Evolutionary conservation across 2,797 vertebrate species (phyloP), one percentile per base, ranked within the genome.

Genomic region (Hipposideros larvatus): DNA sequence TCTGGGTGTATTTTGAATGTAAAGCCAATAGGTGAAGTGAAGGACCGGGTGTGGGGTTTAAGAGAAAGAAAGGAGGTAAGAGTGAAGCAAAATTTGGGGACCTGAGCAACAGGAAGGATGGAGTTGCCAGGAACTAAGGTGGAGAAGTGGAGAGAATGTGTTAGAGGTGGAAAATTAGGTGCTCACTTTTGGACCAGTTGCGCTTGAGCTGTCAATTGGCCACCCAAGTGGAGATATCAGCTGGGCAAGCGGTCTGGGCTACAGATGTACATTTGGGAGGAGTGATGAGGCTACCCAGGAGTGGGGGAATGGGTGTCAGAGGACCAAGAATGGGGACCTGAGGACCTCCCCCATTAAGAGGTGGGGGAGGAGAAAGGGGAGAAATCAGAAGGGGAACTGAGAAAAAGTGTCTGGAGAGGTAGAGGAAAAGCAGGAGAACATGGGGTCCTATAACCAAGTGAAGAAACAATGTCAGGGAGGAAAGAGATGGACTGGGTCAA

Each of bases 51-150:
- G 31, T 65, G 28, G 24, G 11, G 16, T 83, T 6, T 70, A 82
- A 83, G 78, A 88, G 61, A 77, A 74, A 87, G 70, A 77, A 16
- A 63, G 34, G 37, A 63, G 34, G 75, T 51, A 57, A 83, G 70
- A 43, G 61, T 31, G 28, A 61, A 61, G 71, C 26, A 21, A 68
- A 77, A 63, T 34, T 6, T 31, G 22, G 37, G 61, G 18, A 15
- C 13, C n/a, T 43, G 15, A 61, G 65, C 19, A n/a, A 74, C 7
- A 28, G 11, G 28, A 83, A 95, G 26, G 68, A 80, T 18, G 2
- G 8, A 48, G 73, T 37, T 16, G 26, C 53, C 10, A 6, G 65
- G 48, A 68, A 28, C 24, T 28, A 7, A 26, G 11, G n/a, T 24
- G 24, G 16, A 24, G 24, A 59, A 16, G 31, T 15, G 24, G 79